Evolutionary conservation across 2,888 invertebrate species (phyloP).

Genomic region (Drosophila greeni): DNA sequence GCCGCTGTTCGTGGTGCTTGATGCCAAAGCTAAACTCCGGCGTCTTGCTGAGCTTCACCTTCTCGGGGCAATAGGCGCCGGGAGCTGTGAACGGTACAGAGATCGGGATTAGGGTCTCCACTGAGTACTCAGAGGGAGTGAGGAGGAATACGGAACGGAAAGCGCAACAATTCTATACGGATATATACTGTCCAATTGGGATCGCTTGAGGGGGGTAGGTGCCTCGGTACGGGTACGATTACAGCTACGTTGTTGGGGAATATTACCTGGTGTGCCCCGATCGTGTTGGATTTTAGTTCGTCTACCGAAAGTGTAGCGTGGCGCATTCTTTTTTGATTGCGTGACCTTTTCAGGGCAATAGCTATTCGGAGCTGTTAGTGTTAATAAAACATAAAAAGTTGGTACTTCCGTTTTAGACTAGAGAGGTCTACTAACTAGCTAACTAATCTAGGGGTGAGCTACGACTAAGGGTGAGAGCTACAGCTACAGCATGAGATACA

Average conservation of each 20-base stretch:
- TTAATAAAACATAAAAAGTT: slow-evolving; percentile 63
- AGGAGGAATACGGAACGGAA: background rate
- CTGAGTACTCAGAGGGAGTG: background rate
- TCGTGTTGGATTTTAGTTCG: slow-evolving; percentile 80
- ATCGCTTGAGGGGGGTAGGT: slow-evolving; percentile 10
- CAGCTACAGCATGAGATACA: slow-evolving; percentile 18
- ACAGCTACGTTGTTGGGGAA: slow-evolving; percentile 16
- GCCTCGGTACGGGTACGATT: slow-evolving; percentile 22
- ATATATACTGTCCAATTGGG: slow-evolving; percentile 33
- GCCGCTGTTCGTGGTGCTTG: slow-evolving; percentile 78
- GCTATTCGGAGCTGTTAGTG: slow-evolving; percentile 79
- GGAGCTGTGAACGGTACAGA: slow-evolving; percentile 68
- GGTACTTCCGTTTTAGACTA: slow-evolving; percentile 53
- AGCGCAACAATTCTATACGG: slow-evolving; percentile 14
- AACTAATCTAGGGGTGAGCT: slow-evolving; percentile 36
- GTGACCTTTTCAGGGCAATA: slow-evolving; percentile 83
- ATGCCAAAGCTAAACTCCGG: slow-evolving; percentile 79
- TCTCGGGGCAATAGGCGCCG: slow-evolving; percentile 80
- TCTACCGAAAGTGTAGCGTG: slow-evolving; percentile 80
- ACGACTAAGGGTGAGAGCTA: slow-evolving; percentile 42
- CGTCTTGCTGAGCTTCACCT: slow-evolving; percentile 80
- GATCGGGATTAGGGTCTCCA: slow-evolving; percentile 16
- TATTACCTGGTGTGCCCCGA: slow-evolving; percentile 77
- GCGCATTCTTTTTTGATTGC: slow-evolving; percentile 78
- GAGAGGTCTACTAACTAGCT: slow-evolving; percentile 17